Base-by-base conservation (phyloP, 2,888 invertebrate genomes). In the Colostygia pectinataria region DNA sequence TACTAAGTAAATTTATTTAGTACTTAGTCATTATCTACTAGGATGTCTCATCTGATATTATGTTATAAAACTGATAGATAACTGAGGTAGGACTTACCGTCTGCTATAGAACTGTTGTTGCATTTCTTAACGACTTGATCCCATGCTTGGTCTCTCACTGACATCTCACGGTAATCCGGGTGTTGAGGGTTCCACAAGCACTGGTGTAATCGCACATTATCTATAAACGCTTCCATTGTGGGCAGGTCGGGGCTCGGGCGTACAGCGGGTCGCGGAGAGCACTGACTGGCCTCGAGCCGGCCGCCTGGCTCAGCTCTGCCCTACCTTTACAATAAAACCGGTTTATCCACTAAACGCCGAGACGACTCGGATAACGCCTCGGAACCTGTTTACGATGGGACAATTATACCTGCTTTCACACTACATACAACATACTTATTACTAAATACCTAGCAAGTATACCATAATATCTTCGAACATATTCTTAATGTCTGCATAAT, bases 161-260 rank as follows among this genome's bases (percentile, higher is more conserved):
- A 73, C 60, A 76, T 73, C 55, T 87, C 86, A 6, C 85, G 74
- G 51, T 88, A 86, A 51, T 85, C 83, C 1, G 80, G 80, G 53
- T 87, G 82, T 46, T 80, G 66, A 0, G 88, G 87, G 53, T 89
- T 85, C 88, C 88, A 89, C 1, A 89, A 61, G 53, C 87, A 86
- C 6, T 84, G 85, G 39, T 86, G 77, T 12, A 66, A 59, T 29
- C 87, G 77, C 7, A 89, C 86, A 10, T 74, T 73, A 66, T 83
- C 82, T 65, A 89, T 88, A 44, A 88, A 83, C 37, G 67, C 66
- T 63, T 87, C 81, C 88, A 88, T 88, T 29, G 20, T 45, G 38
- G n/a, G 15, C 34, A 24, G 29, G 15, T 25, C 18, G 33, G 10
- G 14, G 29, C 15, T 25, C 18, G 33, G 10, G 14, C 47, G 29